Conservation (phyloP, 2,113 vertebrate species). For the Mesitornis unicolor region DNA sequence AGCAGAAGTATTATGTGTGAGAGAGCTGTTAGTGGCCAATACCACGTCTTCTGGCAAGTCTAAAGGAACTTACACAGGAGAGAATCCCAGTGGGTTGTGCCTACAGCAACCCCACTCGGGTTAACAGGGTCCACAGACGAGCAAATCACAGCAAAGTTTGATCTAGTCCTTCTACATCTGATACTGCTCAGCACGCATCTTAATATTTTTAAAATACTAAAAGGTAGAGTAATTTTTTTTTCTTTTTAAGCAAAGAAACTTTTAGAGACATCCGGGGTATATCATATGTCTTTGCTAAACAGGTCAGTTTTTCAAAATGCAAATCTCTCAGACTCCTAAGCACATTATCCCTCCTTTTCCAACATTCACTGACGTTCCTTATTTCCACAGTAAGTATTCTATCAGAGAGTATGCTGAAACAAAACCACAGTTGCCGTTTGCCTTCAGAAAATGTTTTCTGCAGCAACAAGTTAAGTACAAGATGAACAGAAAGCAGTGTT, state of each 20-base stretch:
- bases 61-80: not conserved
- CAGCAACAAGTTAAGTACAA: not conserved
- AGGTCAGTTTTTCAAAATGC: not conserved
- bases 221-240: not conserved
- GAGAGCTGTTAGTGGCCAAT: not conserved
- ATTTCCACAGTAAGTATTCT: not conserved
- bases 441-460: not conserved
- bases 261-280: not conserved
- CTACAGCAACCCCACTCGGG: not conserved
- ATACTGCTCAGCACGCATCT: not conserved
- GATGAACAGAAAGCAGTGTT: not conserved
- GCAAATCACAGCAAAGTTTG: not conserved
- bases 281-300: not conserved
- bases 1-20: not conserved
- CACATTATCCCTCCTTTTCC: not conserved
- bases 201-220: not conserved
- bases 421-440: not conserved
- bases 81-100: not conserved
- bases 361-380: not conserved
- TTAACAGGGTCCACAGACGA: fast-evolving
- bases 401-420: not conserved
- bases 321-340: not conserved
- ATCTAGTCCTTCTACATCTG: not conserved
- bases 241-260: not conserved
- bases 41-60: not conserved